Conservation (phyloP, 2,113 vertebrate species). For the Otus sunia region DNA sequence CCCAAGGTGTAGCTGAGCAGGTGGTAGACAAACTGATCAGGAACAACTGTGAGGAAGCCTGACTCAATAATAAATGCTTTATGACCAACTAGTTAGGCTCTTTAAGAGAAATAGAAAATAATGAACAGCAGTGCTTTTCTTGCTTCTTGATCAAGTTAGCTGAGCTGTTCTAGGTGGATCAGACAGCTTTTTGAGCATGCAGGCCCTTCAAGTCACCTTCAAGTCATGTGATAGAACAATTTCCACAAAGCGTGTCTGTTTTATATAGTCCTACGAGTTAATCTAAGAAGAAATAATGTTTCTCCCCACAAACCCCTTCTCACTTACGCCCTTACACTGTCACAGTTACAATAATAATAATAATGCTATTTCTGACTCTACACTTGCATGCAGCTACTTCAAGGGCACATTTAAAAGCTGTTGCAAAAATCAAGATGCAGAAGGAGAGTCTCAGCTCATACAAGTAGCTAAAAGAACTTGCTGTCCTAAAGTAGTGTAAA, state of each 20-base stretch:
- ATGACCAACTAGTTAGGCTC: background rate
- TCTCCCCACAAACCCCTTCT: background rate
- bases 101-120: background rate
- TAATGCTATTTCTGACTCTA: background rate
- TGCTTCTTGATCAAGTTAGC: background rate
- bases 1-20: background rate
- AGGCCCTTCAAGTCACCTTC: background rate
- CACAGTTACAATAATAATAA: background rate
- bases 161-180: background rate
- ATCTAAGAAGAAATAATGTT: background rate
- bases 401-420: background rate
- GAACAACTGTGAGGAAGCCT: background rate
- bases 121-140: background rate
- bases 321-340: background rate
- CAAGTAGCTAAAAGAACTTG: background rate
- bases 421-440: background rate
- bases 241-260: background rate
- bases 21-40: background rate
- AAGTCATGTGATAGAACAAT: background rate
- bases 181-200: background rate
- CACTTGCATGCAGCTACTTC: background rate
- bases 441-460: background rate
- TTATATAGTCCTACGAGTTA: background rate
- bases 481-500: background rate
- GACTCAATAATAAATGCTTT: background rate